Evolutionary conservation across 2,113 vertebrate genomes (phyloP).

Genomic region (Pimephales promelas): DNA sequence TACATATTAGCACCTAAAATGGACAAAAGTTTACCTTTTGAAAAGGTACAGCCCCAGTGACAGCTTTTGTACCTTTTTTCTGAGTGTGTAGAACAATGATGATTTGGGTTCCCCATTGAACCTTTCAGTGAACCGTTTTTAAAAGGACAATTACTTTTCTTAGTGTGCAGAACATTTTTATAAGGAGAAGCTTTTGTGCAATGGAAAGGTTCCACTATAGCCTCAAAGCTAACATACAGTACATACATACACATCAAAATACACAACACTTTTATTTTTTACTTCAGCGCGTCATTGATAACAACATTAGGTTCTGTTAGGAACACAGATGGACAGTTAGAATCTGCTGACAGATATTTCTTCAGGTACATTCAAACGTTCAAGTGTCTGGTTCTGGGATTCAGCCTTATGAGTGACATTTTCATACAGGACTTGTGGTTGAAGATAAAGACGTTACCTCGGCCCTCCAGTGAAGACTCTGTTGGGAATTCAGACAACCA

Average conservation of each 20-base stretch:
- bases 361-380: constrained; percentile 34
- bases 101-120: too few species aligned
- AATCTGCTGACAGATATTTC: not conserved
- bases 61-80: too few species aligned
- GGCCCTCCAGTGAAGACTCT: constrained; percentile 60
- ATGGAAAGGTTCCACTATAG: too few species aligned
- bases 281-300: not conserved
- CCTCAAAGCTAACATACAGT: not conserved
- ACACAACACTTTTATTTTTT: not conserved
- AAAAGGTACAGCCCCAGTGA: too few species aligned
- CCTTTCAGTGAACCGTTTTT: too few species aligned
- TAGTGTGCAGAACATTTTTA: too few species aligned
- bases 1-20: too few species aligned
- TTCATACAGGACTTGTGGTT: constrained; percentile 28
- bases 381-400: constrained; percentile 13
- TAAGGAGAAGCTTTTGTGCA: too few species aligned
- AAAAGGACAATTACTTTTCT: too few species aligned
- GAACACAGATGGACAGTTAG: not conserved
- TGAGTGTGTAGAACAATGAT: too few species aligned
- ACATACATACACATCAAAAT: not conserved
- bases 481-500: constrained; percentile 62
- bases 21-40: too few species aligned
- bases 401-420: constrained; percentile 37
- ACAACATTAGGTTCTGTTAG: not conserved
- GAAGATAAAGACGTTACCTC: constrained; percentile 58